Evolutionary conservation across 2,888 invertebrate genomes (phyloP).

Genomic region (Merodon equestris): DNA sequence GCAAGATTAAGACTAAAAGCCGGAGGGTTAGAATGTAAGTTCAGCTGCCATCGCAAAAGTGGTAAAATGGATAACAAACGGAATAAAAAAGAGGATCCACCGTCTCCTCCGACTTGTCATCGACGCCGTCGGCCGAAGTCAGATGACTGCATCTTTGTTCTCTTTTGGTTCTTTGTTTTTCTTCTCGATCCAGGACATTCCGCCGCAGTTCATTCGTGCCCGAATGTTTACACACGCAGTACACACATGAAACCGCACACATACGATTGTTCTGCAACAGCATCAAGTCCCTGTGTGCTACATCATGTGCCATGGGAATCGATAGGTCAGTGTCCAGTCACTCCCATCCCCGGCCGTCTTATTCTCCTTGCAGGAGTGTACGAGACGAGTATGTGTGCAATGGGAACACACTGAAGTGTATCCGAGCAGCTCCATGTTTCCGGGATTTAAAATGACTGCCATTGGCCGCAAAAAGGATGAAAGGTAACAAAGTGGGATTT

Average conservation of each 20-base stretch:
- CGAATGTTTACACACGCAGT: not conserved
- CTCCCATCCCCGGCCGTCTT: not conserved
- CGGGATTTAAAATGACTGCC: slow-evolving; percentile 37
- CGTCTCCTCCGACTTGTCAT: too few relatives aligned
- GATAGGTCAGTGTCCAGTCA: slow-evolving; percentile 28
- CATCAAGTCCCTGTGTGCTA: not conserved
- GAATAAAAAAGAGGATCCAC: not conserved
- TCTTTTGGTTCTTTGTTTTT: not conserved
- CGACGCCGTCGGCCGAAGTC: slow-evolving; percentile 8
- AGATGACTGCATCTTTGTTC: slow-evolving; percentile 15
- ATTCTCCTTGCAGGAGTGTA: not conserved
- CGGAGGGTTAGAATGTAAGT: slow-evolving; percentile 16
- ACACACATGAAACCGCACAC: not conserved
- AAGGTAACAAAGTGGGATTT: slow-evolving; percentile 10
- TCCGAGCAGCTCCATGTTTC: slow-evolving; percentile 3
- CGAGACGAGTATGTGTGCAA: too few relatives aligned
- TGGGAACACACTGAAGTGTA: not conserved
- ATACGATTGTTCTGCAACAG: not conserved
- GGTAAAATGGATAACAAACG: slow-evolving; percentile 7
- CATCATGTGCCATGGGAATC: slow-evolving; percentile 23
- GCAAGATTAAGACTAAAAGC: slow-evolving; percentile 40
- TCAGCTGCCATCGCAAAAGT: not conserved
- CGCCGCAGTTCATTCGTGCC: not conserved
- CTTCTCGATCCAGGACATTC: slow-evolving; percentile 3
- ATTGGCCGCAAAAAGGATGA: slow-evolving; percentile 22